Conservation (phyloP, 2,113 vertebrate genomes). For the Hemichromis elongatus region DNA sequence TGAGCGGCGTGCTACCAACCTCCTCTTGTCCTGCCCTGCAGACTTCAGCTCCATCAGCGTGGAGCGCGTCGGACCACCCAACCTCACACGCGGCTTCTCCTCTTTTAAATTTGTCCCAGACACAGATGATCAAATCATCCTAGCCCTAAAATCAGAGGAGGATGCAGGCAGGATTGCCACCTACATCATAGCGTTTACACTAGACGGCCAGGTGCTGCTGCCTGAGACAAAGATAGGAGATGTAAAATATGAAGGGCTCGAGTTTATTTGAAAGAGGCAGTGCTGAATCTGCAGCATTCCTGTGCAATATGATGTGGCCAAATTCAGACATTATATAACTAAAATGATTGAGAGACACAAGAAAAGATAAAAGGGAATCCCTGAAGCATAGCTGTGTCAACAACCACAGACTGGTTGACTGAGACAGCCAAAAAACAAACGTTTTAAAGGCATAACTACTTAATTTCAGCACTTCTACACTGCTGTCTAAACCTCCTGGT, state of each 20-base stretch:
- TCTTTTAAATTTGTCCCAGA: constrained; percentile 92
- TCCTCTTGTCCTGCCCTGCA: constrained; percentile 80
- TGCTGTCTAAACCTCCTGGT: not conserved
- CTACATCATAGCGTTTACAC: constrained; percentile 88
- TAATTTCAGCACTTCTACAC: not conserved
- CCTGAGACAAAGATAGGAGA: constrained; percentile 85
- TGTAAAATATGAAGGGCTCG: constrained; percentile 91
- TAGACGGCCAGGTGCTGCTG: constrained; percentile 86
- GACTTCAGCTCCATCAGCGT: constrained; percentile 76
- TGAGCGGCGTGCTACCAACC: constrained; percentile 84
- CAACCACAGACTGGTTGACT: not conserved
- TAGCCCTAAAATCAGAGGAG: constrained; percentile 93
- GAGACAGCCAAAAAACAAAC: not conserved
- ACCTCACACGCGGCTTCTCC: constrained; percentile 92
- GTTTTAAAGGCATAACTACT: not conserved
- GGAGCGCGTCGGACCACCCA: constrained; percentile 68
- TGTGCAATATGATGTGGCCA: not conserved
- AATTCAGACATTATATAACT: not conserved
- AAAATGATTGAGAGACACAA: not conserved
- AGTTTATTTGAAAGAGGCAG: constrained; percentile 79
- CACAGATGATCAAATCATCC: constrained; percentile 85
- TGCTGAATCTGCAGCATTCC: not conserved
- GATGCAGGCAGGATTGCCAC: constrained; percentile 80
- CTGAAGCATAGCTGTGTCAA: not conserved
- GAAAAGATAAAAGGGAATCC: not conserved